Evolutionary conservation across 2,113 vertebrate species (phyloP), one percentile per base, ranked within the genome.

Genomic region (Oplegnathus fasciatus): DNA sequence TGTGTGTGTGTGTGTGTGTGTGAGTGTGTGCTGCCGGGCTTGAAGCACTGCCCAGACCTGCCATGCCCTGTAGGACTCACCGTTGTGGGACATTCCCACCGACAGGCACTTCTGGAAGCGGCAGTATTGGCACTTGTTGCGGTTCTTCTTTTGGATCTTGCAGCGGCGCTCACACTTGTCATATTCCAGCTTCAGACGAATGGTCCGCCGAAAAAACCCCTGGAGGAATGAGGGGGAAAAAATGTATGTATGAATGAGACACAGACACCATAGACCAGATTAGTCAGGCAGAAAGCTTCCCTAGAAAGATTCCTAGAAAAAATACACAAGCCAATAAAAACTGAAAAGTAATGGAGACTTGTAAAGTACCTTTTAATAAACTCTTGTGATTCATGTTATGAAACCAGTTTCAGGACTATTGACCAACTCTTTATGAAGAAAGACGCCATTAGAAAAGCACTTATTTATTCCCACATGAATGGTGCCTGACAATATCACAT

Each of bases 71-170:
- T 26, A 32, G 46, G 6, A 93, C 97, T 96, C 95, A 99, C 98
- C 98, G 4, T 99, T 99, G 96, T 99, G 98, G 90, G 98, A 99
- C 98, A 99, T 99, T 94, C 98, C 98, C 69, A 97, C 98, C 0
- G 96, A 97, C 85, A 99, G 97, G 98, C 98, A 99, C 97, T 99
- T 99, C 92, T 98, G 98, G 90, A 99, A 99, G 70, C 98, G 97
- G 88, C 98, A 99, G 91, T 97, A 98, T 90, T 99, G 98, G 96
- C 98, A 99, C 95, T 99, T 99, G 73, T 99, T 99, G n/a, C 98
- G 97, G 50, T 99, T 99, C 94, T 98, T 99, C 88, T 99, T 99
- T 94, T 98, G 98, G 83, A 99, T 99, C 94, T 98, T 99, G 95
- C 98, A 99, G 93, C 89, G 96, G 20, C 97, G 98, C 52, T 98